Evolutionary conservation across 2,888 invertebrate species (phyloP).

Genomic region (Macrosiphum euphorbiae): DNA sequence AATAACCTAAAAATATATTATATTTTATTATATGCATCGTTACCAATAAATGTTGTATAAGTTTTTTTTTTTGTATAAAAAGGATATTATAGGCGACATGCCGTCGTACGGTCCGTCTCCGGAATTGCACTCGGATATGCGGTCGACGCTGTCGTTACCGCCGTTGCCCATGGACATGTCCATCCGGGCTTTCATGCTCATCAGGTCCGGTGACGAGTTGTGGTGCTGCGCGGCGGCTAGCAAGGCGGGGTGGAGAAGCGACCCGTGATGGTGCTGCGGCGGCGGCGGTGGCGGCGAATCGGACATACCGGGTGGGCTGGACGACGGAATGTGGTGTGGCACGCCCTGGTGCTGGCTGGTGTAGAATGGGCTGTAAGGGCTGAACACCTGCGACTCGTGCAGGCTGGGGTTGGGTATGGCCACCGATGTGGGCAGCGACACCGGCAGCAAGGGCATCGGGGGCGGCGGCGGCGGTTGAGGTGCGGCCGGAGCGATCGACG

Average conservation of each 20-base stretch:
- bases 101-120: conserved; percentile 90
- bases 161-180: conserved; percentile 71
- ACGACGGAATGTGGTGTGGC: conserved; percentile 70
- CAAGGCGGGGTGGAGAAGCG: conserved; percentile 87
- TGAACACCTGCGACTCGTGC: conserved; percentile 94
- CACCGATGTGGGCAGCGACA: conserved; percentile 92
- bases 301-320: conserved; percentile 77
- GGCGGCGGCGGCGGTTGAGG: conserved; percentile 83
- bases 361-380: conserved; percentile 92
- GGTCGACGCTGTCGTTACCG: conserved; percentile 86
- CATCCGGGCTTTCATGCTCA: conserved; percentile 75
- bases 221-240: conserved; percentile 87
- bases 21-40: neutral
- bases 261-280: conserved; percentile 83
- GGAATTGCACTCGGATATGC: conserved; percentile 91
- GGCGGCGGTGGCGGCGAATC: conserved; percentile 84
- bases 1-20: neutral
- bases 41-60: neutral
- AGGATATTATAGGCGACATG: conserved; percentile 96
- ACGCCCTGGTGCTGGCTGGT: conserved; percentile 70
- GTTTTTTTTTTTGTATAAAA: conserved; percentile 72
- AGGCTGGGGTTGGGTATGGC: conserved; percentile 97
- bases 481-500: conserved; percentile 75
- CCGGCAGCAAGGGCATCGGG: conserved; percentile 86
- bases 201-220: conserved; percentile 85